Base-by-base conservation (phyloP, 2,113 vertebrate genomes). In the Corythaixoides concolor region DNA sequence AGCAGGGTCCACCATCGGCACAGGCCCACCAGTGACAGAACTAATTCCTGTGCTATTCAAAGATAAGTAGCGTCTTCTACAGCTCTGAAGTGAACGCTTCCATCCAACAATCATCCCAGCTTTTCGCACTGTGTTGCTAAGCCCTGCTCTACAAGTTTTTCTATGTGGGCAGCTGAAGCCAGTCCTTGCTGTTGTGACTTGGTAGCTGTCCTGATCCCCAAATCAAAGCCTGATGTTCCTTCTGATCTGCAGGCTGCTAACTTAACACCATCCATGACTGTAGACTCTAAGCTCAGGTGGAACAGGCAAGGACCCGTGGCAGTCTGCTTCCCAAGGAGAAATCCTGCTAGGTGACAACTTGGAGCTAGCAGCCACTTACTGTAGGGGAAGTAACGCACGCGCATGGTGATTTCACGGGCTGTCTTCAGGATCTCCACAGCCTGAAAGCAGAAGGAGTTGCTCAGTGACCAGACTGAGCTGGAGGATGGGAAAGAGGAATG, bases 371-470 rank as follows among this genome's bases (percentile, higher is more conserved):
- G 9, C 22, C 45, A 98, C 99, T 99, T 97, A 99, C 99, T 99
- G 97, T 99, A 99, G 73, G 99, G 99, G 97, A 99, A 99, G 98
- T 99, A 99, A n/a, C 99, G 99, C 59, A 99, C 99, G 4, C 98
- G 98, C 99, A 99, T 99, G 69, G 98, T 98, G 96, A 99, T 99
- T 97, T 99, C 99, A 52, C 98, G 98, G 4, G 99, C 99, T 0
- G 99, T 99, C 98, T 99, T 99, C 97, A 99, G 97, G 96, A 99
- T 99, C 94, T 99, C 99, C 88, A 99, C 99, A 39, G 99, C 99
- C 99, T 99, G 62, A 30, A 95, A 92, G 67, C 10, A 88, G 12
- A 23, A 85, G 33, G 85, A 69, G 32, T 6, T 60, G 62, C 72
- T 78, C 43, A 79, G 78, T 24, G 56, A 56, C 33, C 59, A 68